Base-by-base conservation (phyloP, 2,888 invertebrate species). In the Eilema sororculum region DNA sequence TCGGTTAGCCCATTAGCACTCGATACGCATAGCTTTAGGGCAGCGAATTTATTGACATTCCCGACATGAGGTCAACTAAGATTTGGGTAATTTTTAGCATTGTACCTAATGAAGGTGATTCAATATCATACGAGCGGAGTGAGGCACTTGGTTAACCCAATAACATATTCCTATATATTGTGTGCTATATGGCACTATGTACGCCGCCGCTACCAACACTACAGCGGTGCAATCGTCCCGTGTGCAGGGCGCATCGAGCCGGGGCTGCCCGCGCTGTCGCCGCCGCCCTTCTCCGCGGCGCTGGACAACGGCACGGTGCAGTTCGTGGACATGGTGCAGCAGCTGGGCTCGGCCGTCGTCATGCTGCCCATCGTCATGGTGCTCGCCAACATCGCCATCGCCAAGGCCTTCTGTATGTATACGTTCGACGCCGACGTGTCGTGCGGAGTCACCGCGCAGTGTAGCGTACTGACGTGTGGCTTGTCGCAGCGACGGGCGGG, bases 361-460 rank as follows among this genome's bases (percentile, higher is more conserved):
- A 96, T 99, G 76, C 95, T 98, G 81, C 98, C 99, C 5, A 89
- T 99, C 46, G 97, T 99, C 69, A 98, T 98, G 75, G 97, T 99
- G 71, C 94, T 99, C 74, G 98, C 99, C 66, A 98, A 99, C 87
- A 98, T 99, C 72, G 99, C 99, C 41, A 99, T 99, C 81, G 99
- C 98, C 20, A 99, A 99, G 95, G 97, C 98, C 10, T 99, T 99
- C 92, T 96, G 99, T 99, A 93, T 96, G 96, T 95, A 65, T 33
- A 10, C 13, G 22, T 41, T 41, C 9, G 16, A 41, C 2, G 16
- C 9, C 3, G 0, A 41, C 4, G 16, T 33, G 6, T 41, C 16
- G 16, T 41, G 41, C 16, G 16, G 3, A 33, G 30, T 8, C 6
- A 33, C 30, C 8, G 30, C 8, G 8, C n/a, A n/a, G n/a, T n/a